phyloP scores from a whole-genome alignment of 2,797 vertebrate species.

The Lacerta viridis region DNA sequence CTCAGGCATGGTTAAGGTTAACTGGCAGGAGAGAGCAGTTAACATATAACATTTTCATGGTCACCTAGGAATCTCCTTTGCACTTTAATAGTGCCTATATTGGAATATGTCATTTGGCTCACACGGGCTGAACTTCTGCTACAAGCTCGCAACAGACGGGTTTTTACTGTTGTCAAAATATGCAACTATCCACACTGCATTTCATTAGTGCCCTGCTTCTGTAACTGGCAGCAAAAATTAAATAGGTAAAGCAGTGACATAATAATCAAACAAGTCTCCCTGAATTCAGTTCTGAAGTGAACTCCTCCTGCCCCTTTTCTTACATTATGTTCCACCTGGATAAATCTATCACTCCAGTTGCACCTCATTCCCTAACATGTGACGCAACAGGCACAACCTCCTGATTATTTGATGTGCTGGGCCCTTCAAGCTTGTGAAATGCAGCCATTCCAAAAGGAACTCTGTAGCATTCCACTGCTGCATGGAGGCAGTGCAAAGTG shows the following conservation, averaged over 20 bases:
- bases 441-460: conserved; percentile 16
- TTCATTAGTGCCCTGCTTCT: not conserved
- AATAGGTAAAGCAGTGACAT: not conserved
- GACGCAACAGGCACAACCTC: conserved; percentile 27
- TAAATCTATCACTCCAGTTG: conserved; percentile 26
- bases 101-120: not conserved
- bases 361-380: not conserved
- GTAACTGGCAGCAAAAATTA: not conserved
- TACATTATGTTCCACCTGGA: conserved; percentile 22
- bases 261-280: not conserved
- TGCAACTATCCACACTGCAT: not conserved
- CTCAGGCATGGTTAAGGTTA: conserved; percentile 54
- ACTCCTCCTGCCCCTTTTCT: conserved; percentile 3
- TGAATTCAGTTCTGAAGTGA: rapidly evolving
- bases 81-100: not conserved
- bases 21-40: conserved; percentile 53
- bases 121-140: not conserved
- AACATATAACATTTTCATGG: conserved; percentile 32
- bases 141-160: not conserved
- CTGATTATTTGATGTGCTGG: not conserved
- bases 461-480: not conserved
- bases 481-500: conserved; percentile 37
- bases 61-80: conserved; percentile 13
- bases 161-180: not conserved
- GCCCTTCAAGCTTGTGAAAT: not conserved